Percentiles rank a stretch among this genome's conserved stretches.
These are phyloP conservation scores for Tetranychus truncatus DNA, from an alignment of 2,888 invertebrate species.

Conservation along the genomic window DNA sequence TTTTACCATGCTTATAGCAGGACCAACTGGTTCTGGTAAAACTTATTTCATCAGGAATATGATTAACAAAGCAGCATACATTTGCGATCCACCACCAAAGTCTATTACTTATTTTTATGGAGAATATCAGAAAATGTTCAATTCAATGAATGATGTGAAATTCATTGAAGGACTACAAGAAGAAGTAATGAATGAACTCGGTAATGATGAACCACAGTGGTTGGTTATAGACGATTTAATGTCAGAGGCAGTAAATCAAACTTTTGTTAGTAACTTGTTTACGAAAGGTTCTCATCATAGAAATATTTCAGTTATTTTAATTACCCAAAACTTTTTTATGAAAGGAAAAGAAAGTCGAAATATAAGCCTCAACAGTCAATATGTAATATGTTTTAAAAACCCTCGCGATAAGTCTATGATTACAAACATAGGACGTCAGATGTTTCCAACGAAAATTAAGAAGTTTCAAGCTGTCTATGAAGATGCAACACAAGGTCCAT, in stretches of 20 bases:
- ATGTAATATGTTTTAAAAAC: too few relatives aligned
- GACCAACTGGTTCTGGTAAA: neutral
- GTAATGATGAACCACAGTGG: neutral
- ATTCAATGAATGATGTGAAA: neutral
- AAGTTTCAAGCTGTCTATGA: slow-evolving; percentile 16
- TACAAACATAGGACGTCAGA: too few relatives aligned
- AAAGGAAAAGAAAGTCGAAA: neutral
- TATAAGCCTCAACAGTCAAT: slow-evolving; percentile 1
- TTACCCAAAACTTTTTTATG: neutral
- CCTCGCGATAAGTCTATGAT: too few relatives aligned
- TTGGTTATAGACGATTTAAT: neutral
- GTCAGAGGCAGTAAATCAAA: neutral
- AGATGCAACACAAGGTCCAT: slow-evolving; percentile 21
- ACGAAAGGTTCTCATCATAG: neutral
- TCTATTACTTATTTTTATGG: neutral
- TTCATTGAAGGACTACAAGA: neutral
- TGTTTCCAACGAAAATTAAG: too few relatives aligned
- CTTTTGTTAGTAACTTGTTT: neutral
- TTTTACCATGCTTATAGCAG: neutral
- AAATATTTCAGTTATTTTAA: neutral
- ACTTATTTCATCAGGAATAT: neutral
- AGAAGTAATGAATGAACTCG: neutral
- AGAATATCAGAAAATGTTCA: neutral
- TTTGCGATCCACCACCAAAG: neutral
- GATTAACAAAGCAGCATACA: neutral